phyloP scores from a whole-genome alignment of 2,888 invertebrate genomes.

The Pterostichus niger region DNA sequence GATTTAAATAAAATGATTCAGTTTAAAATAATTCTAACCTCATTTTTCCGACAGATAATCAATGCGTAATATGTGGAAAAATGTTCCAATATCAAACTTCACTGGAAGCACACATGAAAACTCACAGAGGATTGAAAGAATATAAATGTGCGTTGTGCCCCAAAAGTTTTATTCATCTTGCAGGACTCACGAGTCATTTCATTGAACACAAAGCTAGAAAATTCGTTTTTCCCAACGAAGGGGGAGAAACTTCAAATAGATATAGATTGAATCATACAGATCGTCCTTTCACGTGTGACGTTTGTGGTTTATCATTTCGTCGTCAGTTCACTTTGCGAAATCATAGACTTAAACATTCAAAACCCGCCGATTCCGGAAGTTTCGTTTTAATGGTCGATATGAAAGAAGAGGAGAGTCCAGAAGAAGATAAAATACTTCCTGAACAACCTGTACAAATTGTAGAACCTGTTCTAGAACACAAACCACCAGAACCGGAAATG shows the following conservation, averaged over 20 bases:
- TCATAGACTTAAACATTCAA: constrained; percentile 75
- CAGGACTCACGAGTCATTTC: constrained; percentile 43
- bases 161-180: constrained; percentile 51
- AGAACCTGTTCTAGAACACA: background rate
- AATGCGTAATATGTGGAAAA: constrained; percentile 63
- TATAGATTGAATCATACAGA: constrained; percentile 68
- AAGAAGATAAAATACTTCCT: constrained; percentile 28
- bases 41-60: constrained; percentile 38
- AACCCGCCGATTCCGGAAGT: constrained; percentile 68
- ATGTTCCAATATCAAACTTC: constrained; percentile 50
- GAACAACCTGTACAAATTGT: background rate
- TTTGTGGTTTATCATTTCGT: constrained; percentile 76
- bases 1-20: background rate
- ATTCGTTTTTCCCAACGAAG: constrained; percentile 14
- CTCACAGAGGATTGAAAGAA: constrained; percentile 54
- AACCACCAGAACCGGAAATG: constrained; percentile 1
- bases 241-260: background rate
- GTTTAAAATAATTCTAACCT: constrained; percentile 12
- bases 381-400: constrained; percentile 66
- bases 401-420: constrained; percentile 57
- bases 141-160: constrained; percentile 59
- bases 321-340: constrained; percentile 77
- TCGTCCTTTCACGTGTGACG: constrained; percentile 76
- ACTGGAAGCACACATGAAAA: constrained; percentile 58
- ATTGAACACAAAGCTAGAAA: constrained; percentile 39